phyloP scores from a whole-genome alignment of 2,113 vertebrate species.

The Peucedramus taeniatus region DNA sequence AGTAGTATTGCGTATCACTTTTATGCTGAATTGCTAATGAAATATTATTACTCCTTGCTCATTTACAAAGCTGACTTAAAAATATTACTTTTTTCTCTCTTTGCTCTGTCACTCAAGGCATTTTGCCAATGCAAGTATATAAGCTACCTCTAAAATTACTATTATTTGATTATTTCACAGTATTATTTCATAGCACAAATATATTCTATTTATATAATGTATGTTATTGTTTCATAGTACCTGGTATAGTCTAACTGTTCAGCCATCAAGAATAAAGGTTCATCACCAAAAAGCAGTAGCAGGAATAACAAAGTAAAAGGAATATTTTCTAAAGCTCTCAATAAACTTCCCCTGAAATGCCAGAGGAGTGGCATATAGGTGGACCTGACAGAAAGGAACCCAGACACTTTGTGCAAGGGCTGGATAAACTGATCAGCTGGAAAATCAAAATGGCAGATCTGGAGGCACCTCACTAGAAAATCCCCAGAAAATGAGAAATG shows the following conservation, averaged over 20 bases:
- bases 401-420: neutral
- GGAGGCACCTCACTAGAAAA: neutral
- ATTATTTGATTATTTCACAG: neutral
- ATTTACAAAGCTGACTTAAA: neutral
- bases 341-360: neutral
- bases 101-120: neutral
- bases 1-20: constrained; percentile 40
- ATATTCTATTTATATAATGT: neutral
- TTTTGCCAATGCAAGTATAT: neutral
- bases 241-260: neutral
- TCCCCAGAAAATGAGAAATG: neutral
- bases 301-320: neutral
- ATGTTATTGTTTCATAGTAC: neutral
- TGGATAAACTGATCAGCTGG: neutral
- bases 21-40: constrained; percentile 63
- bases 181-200: neutral
- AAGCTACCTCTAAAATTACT: neutral
- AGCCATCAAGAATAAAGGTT: neutral
- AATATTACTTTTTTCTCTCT: neutral
- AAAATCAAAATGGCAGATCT: neutral
- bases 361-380: fast-evolving
- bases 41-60: constrained; percentile 29
- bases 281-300: neutral
- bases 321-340: neutral
- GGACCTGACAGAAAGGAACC: neutral